Base-by-base conservation (phyloP, 2,888 invertebrate genomes). In the Cecidostiba fungosa region DNA sequence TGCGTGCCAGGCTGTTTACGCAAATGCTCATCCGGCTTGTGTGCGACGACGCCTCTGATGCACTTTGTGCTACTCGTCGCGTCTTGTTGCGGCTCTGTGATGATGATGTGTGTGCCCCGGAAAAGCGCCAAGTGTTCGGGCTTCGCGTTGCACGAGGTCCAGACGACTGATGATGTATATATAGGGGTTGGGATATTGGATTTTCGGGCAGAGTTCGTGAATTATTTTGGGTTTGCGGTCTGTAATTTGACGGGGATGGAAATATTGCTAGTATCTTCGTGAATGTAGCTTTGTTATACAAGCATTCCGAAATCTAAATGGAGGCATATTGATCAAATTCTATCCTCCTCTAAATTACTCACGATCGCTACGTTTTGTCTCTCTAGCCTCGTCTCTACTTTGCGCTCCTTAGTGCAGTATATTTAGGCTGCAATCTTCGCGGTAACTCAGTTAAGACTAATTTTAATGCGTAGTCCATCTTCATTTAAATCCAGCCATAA, bases 11-110 rank as follows among this genome's bases (percentile, higher is more conserved):
- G 36, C 39, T 72, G 72, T 72, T 72, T 72, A 72, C 72, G 39
- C 72, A 72, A 72, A 72, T 72, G 39, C 72, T 36, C 72, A 39
- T 72, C 72, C 72, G 43, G 72, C 72, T 72, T 39, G 72, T 39
- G 72, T 39, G 36, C n/a, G n/a, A n/a, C 72, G 36, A n/a, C 39
- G 39, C 36, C 39, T 39, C 39, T 72, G 36, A 36, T 72, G 72
- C 36, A 23, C 39, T 23, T 32, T 23, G 36, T 32, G 8, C 39
- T 39, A 66, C 54, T 19, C 19, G 26, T 26, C 26, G 66, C 26
- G 66, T 29, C 72, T 72, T 72, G 72, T 72, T 72, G 72, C 72
- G 39, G n/a, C 29, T 62, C 32, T 14, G 8, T 59, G 77, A n/a
- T n/a, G n/a, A n/a, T n/a, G n/a, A n/a, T 36, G 32, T 26, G 14